These are phyloP conservation scores for Mythimna lalbum DNA, from an alignment of 2,888 invertebrate species.

Conservation along the genomic window DNA sequence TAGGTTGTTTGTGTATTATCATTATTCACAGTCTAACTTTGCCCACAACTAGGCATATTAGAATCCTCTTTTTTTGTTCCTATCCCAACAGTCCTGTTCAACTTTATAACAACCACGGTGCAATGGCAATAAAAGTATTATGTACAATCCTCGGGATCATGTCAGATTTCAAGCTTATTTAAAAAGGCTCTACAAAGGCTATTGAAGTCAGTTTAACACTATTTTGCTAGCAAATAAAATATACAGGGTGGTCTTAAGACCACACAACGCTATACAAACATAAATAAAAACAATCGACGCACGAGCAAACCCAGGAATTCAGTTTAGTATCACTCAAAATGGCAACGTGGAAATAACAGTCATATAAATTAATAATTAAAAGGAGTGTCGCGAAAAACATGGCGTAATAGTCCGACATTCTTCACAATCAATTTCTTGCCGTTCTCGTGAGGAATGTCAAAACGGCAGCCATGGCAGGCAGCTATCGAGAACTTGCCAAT, in stretches of 20 bases:
- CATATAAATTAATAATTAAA: constrained; percentile 74
- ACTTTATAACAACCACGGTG: too few species aligned
- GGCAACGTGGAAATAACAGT: constrained; percentile 51
- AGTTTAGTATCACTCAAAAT: constrained; percentile 47
- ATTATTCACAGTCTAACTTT: too few species aligned
- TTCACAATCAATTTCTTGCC: constrained; percentile 74
- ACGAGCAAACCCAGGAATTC: constrained; percentile 40
- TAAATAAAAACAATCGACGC: constrained; percentile 28
- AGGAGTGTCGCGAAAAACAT: constrained; percentile 66
- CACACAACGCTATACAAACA: constrained; percentile 32
- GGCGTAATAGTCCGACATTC: constrained; percentile 74
- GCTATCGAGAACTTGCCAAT: constrained; percentile 69
- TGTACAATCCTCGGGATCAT: too few species aligned
- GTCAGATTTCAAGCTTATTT: too few species aligned
- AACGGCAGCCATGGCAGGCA: constrained; percentile 50
- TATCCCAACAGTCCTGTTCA: too few species aligned
- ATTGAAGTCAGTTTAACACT: background rate
- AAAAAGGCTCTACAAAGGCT: background rate
- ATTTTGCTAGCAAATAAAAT: background rate
- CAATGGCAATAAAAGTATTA: too few species aligned
- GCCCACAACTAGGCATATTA: too few species aligned
- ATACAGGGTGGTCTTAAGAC: constrained; percentile 35
- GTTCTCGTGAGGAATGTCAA: constrained; percentile 54
- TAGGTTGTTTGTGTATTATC: background rate
- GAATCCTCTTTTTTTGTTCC: background rate